Conservation (phyloP, 2,888 invertebrate species). For the Empis livida region DNA sequence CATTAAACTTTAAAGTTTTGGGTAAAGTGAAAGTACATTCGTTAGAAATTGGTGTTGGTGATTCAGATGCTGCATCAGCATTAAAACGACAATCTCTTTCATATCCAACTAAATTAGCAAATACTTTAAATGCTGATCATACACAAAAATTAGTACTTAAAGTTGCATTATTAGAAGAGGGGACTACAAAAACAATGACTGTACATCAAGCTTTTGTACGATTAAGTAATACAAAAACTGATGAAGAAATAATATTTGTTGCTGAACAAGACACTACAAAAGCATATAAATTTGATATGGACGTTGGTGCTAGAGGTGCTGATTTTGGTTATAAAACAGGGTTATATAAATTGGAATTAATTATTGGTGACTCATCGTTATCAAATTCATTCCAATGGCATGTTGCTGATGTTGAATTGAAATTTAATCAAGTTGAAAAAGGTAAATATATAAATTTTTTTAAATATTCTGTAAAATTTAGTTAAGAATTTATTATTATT, state of each 20-base stretch:
- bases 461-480: not conserved
- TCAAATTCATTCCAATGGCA: conserved; percentile 83
- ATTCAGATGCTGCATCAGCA: conserved; percentile 78
- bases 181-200: conserved; percentile 49
- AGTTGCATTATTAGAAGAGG: conserved; percentile 63
- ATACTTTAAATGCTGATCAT: conserved; percentile 68
- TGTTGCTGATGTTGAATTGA: conserved; percentile 63
- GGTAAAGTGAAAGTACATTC: conserved; percentile 63
- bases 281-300: conserved; percentile 84
- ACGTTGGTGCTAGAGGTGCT: conserved; percentile 63
- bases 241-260: conserved; percentile 85
- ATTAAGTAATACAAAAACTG: conserved; percentile 48
- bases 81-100: conserved; percentile 61
- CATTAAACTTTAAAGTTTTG: conserved; percentile 53
- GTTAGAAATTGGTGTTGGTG: conserved; percentile 77
- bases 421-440: conserved; percentile 43
- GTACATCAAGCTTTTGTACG: conserved; percentile 83
- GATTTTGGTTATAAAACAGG: conserved; percentile 70
- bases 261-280: conserved; percentile 72
- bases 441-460: conserved; percentile 7
- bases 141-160: conserved; percentile 79
- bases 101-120: conserved; percentile 57
- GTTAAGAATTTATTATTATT: not conserved
- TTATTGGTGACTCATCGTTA: conserved; percentile 83
- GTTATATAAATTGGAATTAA: conserved; percentile 64